Percentiles rank a stretch among this genome's conserved stretches.
phyloP scores from a whole-genome alignment of 1,140 invertebrate genomes.

The Hyles vespertilio region DNA sequence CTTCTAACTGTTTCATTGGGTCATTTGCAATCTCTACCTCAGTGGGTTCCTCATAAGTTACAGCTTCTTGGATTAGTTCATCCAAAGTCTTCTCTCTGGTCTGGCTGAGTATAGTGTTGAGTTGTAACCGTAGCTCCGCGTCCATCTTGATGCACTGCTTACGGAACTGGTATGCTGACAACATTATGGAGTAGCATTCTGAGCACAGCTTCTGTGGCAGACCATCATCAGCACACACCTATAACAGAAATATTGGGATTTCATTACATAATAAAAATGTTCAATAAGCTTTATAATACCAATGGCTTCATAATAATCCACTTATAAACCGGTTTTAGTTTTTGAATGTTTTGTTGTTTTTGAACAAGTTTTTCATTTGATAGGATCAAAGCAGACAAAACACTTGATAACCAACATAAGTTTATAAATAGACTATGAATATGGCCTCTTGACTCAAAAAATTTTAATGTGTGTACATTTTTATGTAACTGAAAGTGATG shows the following conservation, averaged over 20 bases:
- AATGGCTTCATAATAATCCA: too few species aligned
- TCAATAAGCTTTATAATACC: too few species aligned
- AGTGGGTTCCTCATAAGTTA: neutral
- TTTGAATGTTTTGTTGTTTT: too few species aligned
- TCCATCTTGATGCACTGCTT: slow-evolving; percentile 68
- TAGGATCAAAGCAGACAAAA: too few species aligned
- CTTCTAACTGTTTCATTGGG: slow-evolving; percentile 59
- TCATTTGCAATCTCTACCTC: slow-evolving; percentile 47
- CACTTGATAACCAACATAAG: too few species aligned
- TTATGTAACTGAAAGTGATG: too few species aligned
- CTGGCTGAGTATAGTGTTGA: slow-evolving; percentile 28
- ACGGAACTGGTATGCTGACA: slow-evolving; percentile 65
- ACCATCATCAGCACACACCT: slow-evolving; percentile 62
- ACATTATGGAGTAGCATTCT: slow-evolving; percentile 54
- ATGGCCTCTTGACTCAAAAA: too few species aligned
- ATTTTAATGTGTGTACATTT: too few species aligned
- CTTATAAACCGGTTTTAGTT: too few species aligned
- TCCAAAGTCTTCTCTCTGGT: slow-evolving; percentile 24
- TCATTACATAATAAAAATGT: too few species aligned
- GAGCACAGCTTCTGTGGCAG: slow-evolving; percentile 61
- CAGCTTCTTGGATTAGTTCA: slow-evolving; percentile 20
- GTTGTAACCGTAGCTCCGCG: slow-evolving; percentile 53
- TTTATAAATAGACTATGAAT: too few species aligned
- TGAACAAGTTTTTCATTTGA: too few species aligned
- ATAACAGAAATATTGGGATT: slow-evolving; percentile 26